Evolutionary conservation across 2,797 vertebrate genomes (phyloP), one percentile per base, ranked within the genome.

Genomic region (Lutjanus argentimaculatus): DNA sequence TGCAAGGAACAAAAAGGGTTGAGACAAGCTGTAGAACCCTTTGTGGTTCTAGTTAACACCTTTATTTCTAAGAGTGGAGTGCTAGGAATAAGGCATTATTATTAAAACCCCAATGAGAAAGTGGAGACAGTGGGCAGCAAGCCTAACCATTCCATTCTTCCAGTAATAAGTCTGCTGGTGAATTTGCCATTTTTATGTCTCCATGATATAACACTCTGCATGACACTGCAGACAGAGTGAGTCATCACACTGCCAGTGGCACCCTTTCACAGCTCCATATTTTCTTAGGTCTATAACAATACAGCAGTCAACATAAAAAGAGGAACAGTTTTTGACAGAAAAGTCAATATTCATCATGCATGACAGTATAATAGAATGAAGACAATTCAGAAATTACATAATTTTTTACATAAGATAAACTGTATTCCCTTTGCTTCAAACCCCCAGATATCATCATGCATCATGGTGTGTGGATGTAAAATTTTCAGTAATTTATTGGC

Each of bases 171-270:
- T 72, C 4, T 63, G 40, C 15, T 13, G 7, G 30, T 40, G 42
- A 74, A 46, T 36, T 36, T 59, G 22, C 43, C 46, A 30, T 57
- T 56, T 68, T 21, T 71, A 45, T 80, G 67, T 63, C 30, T 67
- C 55, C 21, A 42, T 52, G 5, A 82, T 53, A 52, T 43, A 67
- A 64, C 51, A 67, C 62, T 56, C 16, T 75, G 75, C 51, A 58
- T 36, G 22, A 63, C 62, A 71, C 65, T 67, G 68, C 58, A 66
- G 55, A 52, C 58, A 66, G 55, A 52, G 40, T 87, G 85, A 87
- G 75, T 84, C 79, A 79, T 65, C 63, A 46, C 42, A 8, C 72
- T 64, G 74, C 58, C 57, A 57, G 49, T 25, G 25, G 9, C 42
- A 43, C 21, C 40, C 49, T 58, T 52, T 43, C 57, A 76, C 14